Evolutionary conservation across 2,888 invertebrate species (phyloP).

Genomic region (Crossocerus cetratus): DNA sequence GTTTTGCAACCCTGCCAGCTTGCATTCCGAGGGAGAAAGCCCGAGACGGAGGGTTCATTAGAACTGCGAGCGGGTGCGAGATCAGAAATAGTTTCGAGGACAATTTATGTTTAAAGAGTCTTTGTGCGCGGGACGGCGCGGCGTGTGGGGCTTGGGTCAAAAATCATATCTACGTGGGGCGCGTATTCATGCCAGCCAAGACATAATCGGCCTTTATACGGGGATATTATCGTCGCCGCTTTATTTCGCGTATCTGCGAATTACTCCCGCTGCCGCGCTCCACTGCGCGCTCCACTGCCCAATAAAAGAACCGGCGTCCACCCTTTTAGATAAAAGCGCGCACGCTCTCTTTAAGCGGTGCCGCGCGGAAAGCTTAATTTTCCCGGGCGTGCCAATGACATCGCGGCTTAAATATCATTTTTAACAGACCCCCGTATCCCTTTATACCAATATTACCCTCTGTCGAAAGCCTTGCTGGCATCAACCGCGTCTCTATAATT

Average conservation of each 20-base stretch:
- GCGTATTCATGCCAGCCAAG: not conserved
- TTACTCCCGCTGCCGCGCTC: not conserved
- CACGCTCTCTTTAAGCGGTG: not conserved
- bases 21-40: slow-evolving; percentile 55
- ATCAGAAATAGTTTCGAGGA: slow-evolving; percentile 67
- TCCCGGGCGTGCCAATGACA: not conserved
- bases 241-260: not conserved
- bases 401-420: not conserved
- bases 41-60: slow-evolving; percentile 64
- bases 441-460: not conserved
- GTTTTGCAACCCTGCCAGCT: slow-evolving; percentile 50
- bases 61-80: slow-evolving; percentile 54
- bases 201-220: not conserved
- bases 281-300: not conserved
- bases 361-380: not conserved
- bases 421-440: not conserved
- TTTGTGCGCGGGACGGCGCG: slow-evolving; percentile 34
- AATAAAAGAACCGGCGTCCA: not conserved
- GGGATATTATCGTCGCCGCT: slow-evolving; percentile 3
- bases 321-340: not conserved
- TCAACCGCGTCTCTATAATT: not conserved
- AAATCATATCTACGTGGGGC: not conserved
- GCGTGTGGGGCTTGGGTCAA: not conserved
- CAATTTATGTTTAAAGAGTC: slow-evolving; percentile 60
- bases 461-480: not conserved